Evolutionary conservation across 2,888 invertebrate genomes (phyloP), one percentile per base, ranked within the genome.

Genomic region (Cephus sareptanus): DNA sequence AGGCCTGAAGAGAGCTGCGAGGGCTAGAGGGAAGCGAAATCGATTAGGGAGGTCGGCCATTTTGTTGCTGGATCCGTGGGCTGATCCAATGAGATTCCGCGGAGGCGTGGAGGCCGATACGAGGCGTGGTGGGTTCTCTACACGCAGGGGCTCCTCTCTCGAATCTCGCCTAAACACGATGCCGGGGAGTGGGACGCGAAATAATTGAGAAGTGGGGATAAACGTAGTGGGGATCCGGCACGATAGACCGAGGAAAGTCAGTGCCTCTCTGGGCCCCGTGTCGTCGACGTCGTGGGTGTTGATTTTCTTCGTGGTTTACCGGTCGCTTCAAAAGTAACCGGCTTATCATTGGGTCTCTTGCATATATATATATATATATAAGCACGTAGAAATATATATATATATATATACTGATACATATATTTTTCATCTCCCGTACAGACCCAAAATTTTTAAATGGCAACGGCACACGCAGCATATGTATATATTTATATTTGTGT

Each of bases 31-130:
- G 86, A 83, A 82, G 82, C 81, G 82, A 86, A 89, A 90, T 90
- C 90, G 90, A 90, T 90, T 89, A 88, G 87, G 85, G 84, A 79
- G 87, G 87, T 86, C 90, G 88, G 90, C 90, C 90, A 90, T 90
- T 90, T 90, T 90, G 90, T 90, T 90, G 87, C 85, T 84, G 87
- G 85, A 84, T 85, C 81, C 78, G 73, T 35, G 76, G 73, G 77
- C 79, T 76, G 82, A 81, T 76, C 87, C 87, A 87, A 87, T 87
- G 82, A 80, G 80, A 80, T 71, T 37, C 79, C 78, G 81, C 77
- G 87, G 83, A 87, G 90, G 90, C 90, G 90, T 89, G 89, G 86
- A 87, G 81, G 82, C 80, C 56, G 23, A 23, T 23, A 23, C 56
- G 56, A 56, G 56, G 56, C 56, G 56, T 56, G 56, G 56, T 56